These are phyloP conservation scores for Cremastinae sp. DNA, from an alignment of 2,888 invertebrate species.

Conservation along the genomic window DNA sequence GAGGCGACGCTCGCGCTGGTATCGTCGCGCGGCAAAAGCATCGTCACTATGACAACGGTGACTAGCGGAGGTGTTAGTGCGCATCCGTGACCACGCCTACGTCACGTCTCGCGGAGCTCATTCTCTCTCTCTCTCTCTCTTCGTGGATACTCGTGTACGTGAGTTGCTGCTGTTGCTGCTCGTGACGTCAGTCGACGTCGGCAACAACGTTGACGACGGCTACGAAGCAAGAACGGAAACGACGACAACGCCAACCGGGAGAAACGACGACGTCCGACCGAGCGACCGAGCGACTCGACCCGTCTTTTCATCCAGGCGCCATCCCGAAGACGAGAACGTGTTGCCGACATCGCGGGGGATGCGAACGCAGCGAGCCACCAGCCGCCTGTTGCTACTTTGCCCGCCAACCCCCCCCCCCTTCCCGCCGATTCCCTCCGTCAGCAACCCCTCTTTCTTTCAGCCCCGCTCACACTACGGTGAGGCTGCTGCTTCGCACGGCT, in stretches of 20 bases:
- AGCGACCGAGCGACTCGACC: conserved; percentile 33
- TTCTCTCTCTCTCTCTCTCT: conserved; percentile 14
- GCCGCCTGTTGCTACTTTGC: conserved; percentile 79
- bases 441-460: conserved; percentile 30
- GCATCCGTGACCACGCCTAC: conserved; percentile 81
- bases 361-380: conserved; percentile 59
- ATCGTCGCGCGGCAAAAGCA: conserved; percentile 71
- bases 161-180: conserved; percentile 23
- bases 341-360: conserved; percentile 63
- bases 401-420: conserved; percentile 35
- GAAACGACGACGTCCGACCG: conserved; percentile 45
- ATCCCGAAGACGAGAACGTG: conserved; percentile 70
- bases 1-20: conserved; percentile 75
- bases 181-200: conserved; percentile 74
- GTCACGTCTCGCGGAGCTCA: conserved; percentile 70
- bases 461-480: conserved; percentile 50
- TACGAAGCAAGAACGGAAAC: conserved; percentile 13
- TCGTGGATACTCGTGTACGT: conserved; percentile 7
- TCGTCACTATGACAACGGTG: conserved; percentile 78
- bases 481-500: conserved; percentile 65
- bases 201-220: conserved; percentile 36
- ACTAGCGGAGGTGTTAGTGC: conserved; percentile 79
- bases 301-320: conserved; percentile 69
- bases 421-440: conserved; percentile 26
- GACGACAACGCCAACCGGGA: conserved; percentile 40